These are phyloP conservation scores for Yponomeuta evonymella DNA, from an alignment of 2,888 invertebrate species.

Conservation along the genomic window DNA sequence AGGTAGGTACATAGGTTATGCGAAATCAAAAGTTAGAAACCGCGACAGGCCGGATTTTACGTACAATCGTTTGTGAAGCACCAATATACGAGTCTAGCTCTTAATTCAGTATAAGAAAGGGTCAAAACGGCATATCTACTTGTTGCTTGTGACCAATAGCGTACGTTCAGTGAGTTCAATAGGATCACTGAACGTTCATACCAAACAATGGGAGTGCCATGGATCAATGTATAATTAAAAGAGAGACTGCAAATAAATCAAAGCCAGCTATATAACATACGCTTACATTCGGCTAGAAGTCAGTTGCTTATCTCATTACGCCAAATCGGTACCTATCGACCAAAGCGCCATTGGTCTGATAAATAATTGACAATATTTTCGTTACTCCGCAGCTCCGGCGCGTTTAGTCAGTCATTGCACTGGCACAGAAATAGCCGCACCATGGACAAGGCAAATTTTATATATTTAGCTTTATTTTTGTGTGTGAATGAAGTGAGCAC, in stretches of 20 bases:
- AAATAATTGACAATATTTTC: background rate
- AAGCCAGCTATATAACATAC: background rate
- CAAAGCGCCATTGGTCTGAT: background rate
- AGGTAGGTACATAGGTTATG: background rate
- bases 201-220: background rate
- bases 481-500: slow-evolving; percentile 31
- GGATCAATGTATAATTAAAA: background rate
- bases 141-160: background rate
- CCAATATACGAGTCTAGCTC: background rate
- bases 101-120: background rate
- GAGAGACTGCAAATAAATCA: background rate
- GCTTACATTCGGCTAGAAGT: background rate
- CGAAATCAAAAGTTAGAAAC: background rate
- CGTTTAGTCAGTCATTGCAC: background rate
- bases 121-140: background rate
- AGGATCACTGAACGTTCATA: background rate
- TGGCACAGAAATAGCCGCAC: background rate
- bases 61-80: background rate
- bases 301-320: background rate
- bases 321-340: background rate
- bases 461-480: background rate
- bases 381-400: background rate
- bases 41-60: background rate
- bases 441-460: background rate
- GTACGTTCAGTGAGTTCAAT: background rate